Evolutionary conservation across 2,888 invertebrate species (phyloP), one percentile per base, ranked within the genome.

Genomic region (Trissolcus brochymenae): DNA sequence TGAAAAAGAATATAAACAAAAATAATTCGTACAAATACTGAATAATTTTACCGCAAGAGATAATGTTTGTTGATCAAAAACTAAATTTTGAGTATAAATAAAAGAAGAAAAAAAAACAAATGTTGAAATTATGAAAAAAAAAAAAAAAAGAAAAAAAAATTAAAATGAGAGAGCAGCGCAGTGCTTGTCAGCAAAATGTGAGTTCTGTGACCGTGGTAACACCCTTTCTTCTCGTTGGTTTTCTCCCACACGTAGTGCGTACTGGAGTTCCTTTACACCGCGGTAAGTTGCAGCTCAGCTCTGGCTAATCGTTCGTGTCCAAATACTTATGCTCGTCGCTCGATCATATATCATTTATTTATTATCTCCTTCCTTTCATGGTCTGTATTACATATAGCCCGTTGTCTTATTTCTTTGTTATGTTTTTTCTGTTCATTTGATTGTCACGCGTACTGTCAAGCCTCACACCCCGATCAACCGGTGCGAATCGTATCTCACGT

Each of bases 201-300:
- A 87, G 87, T 89, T 88, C 85, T 89, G 89, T 88, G 89, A 88
- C 89, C 88, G 88, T 88, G 88, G 88, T 88, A 89, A 88, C 89
- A 88, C 88, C 89, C 88, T 89, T 89, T 89, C 87, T 88, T 88
- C 87, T 88, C 88, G 87, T 89, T 88, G 88, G 88, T 88, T 82
- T 88, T 88, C 81, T 84, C 89, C 88, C 88, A 88, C 88, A 89
- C 88, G 94, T 95, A 96, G 96, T 95, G 95, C 95, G 94, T 97
- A 96, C 95, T 96, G 96, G 96, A 96, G 95, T 94, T 96, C 96
- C 94, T 96, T 96, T 95, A 95, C 95, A 94, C 96, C 96, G 94
- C 95, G 96, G 96, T 97, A 96, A 96, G 96, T 96, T 94, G 93
- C 94, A 92, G 88, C 87, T 89, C 88, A 87, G 87, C 88, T 89